phyloP scores from a whole-genome alignment of 2,888 invertebrate genomes.

The Himalopsyche tibetana region DNA sequence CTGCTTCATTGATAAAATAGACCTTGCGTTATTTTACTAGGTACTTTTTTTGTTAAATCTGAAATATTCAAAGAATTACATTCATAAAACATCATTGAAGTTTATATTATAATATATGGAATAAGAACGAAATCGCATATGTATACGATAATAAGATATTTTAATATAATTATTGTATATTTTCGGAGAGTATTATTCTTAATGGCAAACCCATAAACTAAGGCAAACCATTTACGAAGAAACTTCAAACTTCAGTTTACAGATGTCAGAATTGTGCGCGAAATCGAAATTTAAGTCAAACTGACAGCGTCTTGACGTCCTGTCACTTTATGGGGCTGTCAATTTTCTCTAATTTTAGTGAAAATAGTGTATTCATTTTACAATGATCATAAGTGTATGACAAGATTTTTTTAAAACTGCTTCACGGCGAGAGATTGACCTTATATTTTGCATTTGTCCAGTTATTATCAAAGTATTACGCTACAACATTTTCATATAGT shows the following conservation, averaged over 20 bases:
- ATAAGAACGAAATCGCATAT: too few relatives aligned
- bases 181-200: background rate
- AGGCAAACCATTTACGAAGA: background rate
- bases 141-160: too few relatives aligned
- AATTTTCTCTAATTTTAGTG: background rate
- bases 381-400: background rate
- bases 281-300: slow-evolving; percentile 3
- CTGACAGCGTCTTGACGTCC: background rate
- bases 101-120: too few relatives aligned
- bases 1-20: too few relatives aligned
- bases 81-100: too few relatives aligned
- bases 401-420: background rate
- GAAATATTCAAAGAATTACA: too few relatives aligned
- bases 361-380: background rate
- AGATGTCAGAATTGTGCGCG: slow-evolving; percentile 29
- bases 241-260: background rate
- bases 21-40: too few relatives aligned
- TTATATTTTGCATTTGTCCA: too few relatives aligned
- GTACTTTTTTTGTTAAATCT: too few relatives aligned
- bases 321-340: background rate
- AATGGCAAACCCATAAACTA: too few relatives aligned
- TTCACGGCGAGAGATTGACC: too few relatives aligned
- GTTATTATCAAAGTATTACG: background rate
- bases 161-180: too few relatives aligned
- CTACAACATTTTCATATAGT: background rate